Conservation (phyloP, 2,113 vertebrate genomes). For the Equus przewalskii region DNA sequence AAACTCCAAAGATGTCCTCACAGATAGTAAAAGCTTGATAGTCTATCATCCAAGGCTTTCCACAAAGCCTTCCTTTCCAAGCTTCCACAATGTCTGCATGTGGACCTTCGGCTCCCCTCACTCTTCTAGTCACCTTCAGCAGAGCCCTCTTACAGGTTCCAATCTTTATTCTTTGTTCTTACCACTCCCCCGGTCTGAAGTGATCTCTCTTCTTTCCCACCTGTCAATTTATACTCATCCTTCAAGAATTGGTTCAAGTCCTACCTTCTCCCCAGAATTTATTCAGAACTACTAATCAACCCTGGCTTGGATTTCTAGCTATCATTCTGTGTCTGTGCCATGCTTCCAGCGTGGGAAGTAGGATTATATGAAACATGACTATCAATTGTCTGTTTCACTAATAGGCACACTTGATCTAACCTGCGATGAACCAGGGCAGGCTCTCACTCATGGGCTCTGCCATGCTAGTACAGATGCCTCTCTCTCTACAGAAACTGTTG, state of each 20-base stretch:
- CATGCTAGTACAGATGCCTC: neutral
- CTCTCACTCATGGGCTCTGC: neutral
- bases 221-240: neutral
- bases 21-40: neutral
- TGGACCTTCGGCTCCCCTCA: neutral
- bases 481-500: neutral
- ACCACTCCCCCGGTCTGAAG: neutral
- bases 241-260: neutral
- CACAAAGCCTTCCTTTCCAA: neutral
- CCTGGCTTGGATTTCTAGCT: neutral
- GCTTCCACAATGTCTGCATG: neutral
- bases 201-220: neutral
- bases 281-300: neutral
- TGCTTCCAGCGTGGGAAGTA: neutral
- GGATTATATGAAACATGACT: neutral
- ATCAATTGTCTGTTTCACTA: neutral
- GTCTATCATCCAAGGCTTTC: neutral
- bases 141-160: neutral
- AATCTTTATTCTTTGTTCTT: neutral
- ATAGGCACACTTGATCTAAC: neutral
- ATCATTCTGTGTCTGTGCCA: neutral
- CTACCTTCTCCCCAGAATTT: neutral
- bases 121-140: too few relatives aligned
- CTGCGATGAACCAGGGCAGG: neutral
- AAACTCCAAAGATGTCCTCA: neutral